Base-by-base conservation (phyloP, 2,113 vertebrate species). In the Monopterus albus region DNA sequence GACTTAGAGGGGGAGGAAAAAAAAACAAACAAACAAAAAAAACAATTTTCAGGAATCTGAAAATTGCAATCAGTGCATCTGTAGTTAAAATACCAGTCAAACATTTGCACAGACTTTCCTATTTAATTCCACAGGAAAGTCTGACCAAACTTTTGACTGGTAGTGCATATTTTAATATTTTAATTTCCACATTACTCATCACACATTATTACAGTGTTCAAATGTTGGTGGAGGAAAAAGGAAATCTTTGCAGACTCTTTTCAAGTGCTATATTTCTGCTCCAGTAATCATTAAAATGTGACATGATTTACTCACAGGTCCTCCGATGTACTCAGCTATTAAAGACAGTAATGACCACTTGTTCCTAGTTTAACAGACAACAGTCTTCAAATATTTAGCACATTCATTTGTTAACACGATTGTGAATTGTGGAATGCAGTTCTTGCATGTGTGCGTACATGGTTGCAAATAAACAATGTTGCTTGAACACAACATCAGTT, bases 361-460 rank as follows among this genome's bases (percentile, higher is more conserved):
- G n/a, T n/a, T n/a, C n/a, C n/a, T n/a, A n/a, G n/a, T n/a, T n/a
- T n/a, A n/a, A n/a, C n/a, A n/a, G 47, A 56, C 47, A 36, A 29
- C 47, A 21, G 33, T 55, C 56, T 8, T 56, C 14, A 62, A 17
- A 61, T 47, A 50, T 17, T 60, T 23, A 68, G 42, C 49, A 40
- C 33, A 33, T 53, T 10, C 35, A 8, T 39, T 63, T 60, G 42
- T 40, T 53, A 26, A 36, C n/a, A 58, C 50, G 53, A 56, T 40
- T 31, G 40, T 31, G 23, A 46, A 25, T 2, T 26, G 29, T 15
- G 6, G 66, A 72, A 51, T 79, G 60, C 77, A 79, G 83, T 57
- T 58, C 38, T 57, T 69, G 50, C 29, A 33, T 66, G 7, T 60
- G n/a, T 31, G 28, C 47, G 7, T 40, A 58, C n/a, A 50, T 38